Percentiles rank a stretch among this genome's conserved stretches.
Conservation (phyloP, 2,113 vertebrate genomes). For the Trochalopteron elliotii region DNA sequence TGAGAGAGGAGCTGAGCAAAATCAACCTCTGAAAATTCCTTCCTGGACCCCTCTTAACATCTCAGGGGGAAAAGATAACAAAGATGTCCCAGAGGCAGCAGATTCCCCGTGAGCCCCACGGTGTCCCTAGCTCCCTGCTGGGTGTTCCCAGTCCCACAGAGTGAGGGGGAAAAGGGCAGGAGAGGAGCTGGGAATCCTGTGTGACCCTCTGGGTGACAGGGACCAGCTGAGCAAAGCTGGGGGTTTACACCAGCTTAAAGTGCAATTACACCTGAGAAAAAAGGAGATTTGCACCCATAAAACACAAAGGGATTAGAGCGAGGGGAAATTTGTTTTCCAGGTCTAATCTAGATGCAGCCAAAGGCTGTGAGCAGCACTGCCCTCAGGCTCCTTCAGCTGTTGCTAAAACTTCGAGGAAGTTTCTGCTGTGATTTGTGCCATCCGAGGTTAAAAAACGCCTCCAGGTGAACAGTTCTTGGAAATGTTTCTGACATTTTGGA, state of each 20-base stretch:
- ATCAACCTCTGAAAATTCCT: not conserved
- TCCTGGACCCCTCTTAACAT: not conserved
- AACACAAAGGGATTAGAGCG: not conserved
- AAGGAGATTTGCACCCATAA: not conserved
- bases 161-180: not conserved
- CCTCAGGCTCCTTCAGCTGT: not conserved
- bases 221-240: no score
- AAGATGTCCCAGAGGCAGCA: not conserved
- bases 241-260: not conserved
- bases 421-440: not conserved
- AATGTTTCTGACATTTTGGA: not conserved
- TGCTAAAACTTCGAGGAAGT: not conserved
- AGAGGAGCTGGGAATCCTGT: not conserved
- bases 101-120: not conserved
- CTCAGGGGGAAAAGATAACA: accelerated
- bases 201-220: not conserved
- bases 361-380: not conserved
- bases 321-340: not conserved
- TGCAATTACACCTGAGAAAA: no score
- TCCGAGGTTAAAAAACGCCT: not conserved
- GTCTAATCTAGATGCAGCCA: not conserved
- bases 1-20: not conserved
- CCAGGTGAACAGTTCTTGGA: not conserved
- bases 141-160: not conserved
- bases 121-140: not conserved